Conservation (phyloP, 1,140 invertebrate genomes). For the Neuroterus valhalla region DNA sequence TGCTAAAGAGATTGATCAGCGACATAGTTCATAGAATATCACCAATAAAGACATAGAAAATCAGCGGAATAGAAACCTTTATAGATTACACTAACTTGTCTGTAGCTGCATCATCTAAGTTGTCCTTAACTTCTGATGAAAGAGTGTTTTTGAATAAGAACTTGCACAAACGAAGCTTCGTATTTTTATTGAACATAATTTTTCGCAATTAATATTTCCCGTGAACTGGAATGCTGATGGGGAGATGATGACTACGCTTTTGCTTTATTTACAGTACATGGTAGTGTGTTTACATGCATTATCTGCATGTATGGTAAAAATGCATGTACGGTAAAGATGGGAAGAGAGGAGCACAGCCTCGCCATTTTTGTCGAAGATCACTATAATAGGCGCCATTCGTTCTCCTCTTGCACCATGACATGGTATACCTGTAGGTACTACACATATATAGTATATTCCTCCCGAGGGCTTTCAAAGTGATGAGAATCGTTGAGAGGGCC, state of each 20-base stretch:
- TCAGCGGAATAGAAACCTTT: no score
- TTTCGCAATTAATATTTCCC: no score
- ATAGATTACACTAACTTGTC: no score
- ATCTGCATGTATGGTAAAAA: neutral
- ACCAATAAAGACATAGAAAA: no score
- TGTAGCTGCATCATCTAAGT: no score
- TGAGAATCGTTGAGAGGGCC: conserved; percentile 13
- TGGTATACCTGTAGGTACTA: neutral
- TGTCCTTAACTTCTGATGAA: no score
- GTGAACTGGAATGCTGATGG: neutral
- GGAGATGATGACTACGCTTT: neutral
- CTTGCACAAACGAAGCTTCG: no score
- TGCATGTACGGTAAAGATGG: no score
- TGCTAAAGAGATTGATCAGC: no score
- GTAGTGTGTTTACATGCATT: neutral
- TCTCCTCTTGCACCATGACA: neutral
- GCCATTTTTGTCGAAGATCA: conserved; percentile 27
- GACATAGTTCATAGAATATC: no score
- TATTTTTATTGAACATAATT: no score
- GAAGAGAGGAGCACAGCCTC: conserved; percentile 1
- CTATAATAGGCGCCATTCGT: conserved; percentile 21
- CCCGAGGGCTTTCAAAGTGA: conserved; percentile 25
- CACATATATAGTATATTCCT: conserved; percentile 1
- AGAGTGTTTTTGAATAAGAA: no score
- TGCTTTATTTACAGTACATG: neutral